Evolutionary conservation across 2,888 invertebrate genomes (phyloP), one percentile per base, ranked within the genome.

Genomic region (Rhagonycha fulva): DNA sequence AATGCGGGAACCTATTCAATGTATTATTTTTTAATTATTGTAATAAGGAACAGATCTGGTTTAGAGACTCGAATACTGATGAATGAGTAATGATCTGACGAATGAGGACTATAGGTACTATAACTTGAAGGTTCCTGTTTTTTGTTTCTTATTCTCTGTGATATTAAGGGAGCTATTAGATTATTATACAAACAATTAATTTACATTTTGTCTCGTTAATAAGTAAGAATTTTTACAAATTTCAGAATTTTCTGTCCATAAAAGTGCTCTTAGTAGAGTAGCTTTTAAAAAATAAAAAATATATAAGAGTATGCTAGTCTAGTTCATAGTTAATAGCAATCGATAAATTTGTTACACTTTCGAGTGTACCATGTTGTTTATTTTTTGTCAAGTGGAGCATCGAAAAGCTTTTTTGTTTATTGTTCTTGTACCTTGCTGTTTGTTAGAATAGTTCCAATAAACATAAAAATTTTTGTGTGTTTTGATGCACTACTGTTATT

Each of bases 221-320:
- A 66, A 66, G 23, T 66, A 62, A 66, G 61, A 68, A 74, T 68
- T 74, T 76, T 67, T 76, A 69, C 71, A 69, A 62, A 74, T 70
- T 70, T 72, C 66, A 75, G 61, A 78, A 78, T 80, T 78, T 83
- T 85, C 85, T 86, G 86, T 86, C 86, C 86, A 85, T 83, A 82
- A 81, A 87, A 87, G 87, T 87, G 87, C 87, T 87, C 87, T 87
- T 87, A 87, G 82, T 85, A 86, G 85, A 86, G 84, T 85, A 85
- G 85, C 82, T 83, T 81, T 80, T 82, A 80, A 80, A 82, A 72
- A 74, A 78, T 72, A 62, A 68, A 47, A 71, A 80, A 76, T 78
- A 80, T 81, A 80, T 82, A 80, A 82, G 82, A 82, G 82, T 83
- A 82, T 81, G 80, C 84, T 84, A 84, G 84, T 83, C 81, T 83